Evolutionary conservation across 2,113 vertebrate genomes (phyloP).

Genomic region (Meriones unguiculatus): DNA sequence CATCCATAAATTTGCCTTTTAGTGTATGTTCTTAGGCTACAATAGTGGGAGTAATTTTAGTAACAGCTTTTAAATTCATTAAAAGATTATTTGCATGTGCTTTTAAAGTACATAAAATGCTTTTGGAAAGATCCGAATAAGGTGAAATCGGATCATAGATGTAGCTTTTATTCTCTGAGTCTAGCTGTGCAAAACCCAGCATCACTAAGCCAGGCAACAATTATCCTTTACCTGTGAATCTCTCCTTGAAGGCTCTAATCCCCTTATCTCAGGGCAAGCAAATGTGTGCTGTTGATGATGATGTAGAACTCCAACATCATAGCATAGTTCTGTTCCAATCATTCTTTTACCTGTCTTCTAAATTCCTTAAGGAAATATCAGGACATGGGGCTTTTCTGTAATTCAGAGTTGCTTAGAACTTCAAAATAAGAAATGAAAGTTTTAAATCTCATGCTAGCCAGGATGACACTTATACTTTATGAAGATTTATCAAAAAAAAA

Average conservation of each 20-base stretch:
- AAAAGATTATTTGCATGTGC: background rate
- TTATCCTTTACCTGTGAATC: background rate
- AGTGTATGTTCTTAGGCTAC: background rate
- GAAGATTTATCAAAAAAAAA: background rate
- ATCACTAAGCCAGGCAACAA: background rate
- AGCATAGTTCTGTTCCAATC: background rate
- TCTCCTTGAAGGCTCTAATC: background rate
- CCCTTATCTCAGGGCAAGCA: background rate
- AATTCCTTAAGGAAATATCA: background rate
- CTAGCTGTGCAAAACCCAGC: background rate
- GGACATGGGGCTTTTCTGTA: background rate
- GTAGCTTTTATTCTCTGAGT: slow-evolving; percentile 1
- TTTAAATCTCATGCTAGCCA: background rate
- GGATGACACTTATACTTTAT: background rate
- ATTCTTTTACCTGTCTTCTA: background rate
- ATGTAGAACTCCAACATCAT: background rate
- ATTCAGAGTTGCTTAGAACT: background rate
- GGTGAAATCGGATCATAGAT: background rate
- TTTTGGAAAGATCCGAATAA: background rate
- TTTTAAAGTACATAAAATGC: background rate
- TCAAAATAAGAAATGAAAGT: background rate
- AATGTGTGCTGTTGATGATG: background rate
- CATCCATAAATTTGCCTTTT: background rate
- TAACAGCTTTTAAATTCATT: slow-evolving; percentile 6
- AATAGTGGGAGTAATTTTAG: background rate